phyloP scores from a whole-genome alignment of 35 echinoderm and acorn worm species.

The Heliocidaris erythrogramma region DNA sequence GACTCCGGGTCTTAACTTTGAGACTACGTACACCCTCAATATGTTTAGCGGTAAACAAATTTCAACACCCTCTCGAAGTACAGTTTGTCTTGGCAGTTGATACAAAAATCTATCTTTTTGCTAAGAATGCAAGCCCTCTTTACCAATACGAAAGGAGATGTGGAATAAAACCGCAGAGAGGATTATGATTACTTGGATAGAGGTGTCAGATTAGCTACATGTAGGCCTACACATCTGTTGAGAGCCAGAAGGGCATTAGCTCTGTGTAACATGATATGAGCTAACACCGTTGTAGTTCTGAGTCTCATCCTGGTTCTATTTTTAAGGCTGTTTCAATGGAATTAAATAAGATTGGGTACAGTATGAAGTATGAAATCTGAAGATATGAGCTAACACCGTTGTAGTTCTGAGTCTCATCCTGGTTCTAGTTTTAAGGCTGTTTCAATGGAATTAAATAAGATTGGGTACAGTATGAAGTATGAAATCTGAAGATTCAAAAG shows the following conservation, averaged over 20 bases:
- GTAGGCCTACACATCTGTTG: background rate
- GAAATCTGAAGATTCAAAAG: too few species aligned
- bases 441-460: too few species aligned
- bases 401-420: too few species aligned
- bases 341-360: too few species aligned
- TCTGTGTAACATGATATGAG: background rate
- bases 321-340: too few species aligned
- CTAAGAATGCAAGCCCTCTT: background rate
- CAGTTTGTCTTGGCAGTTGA: constrained; percentile 11
- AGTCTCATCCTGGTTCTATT: too few species aligned
- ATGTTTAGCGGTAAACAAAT: constrained; percentile 23
- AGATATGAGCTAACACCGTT: too few species aligned
- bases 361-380: too few species aligned
- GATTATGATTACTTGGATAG: background rate
- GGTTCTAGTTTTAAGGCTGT: too few species aligned
- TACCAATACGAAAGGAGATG: background rate
- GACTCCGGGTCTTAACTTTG: background rate
- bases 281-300: background rate
- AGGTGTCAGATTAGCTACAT: background rate
- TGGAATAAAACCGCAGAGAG: background rate
- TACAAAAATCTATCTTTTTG: background rate
- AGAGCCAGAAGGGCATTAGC: background rate
- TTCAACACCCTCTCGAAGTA: constrained; percentile 5
- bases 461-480: too few species aligned
- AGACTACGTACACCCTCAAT: background rate